phyloP scores from a whole-genome alignment of 1,140 invertebrate species.

The Formica exsecta region DNA sequence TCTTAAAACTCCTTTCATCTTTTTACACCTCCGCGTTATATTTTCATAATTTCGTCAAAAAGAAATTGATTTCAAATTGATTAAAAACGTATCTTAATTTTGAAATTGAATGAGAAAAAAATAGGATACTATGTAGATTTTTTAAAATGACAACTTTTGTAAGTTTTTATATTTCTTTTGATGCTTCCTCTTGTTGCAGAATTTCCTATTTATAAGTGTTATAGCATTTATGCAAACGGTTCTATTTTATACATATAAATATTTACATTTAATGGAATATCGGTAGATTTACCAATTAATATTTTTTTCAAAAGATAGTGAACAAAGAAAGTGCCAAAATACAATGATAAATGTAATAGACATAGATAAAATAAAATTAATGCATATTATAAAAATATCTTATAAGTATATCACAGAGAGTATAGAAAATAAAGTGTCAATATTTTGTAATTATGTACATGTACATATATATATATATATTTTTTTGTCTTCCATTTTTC shows the following conservation, averaged over 20 bases:
- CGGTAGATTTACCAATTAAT: not conserved
- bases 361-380: not conserved
- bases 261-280: slow-evolving; percentile 11
- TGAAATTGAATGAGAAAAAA: not conserved
- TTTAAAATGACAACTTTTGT: slow-evolving; percentile 2
- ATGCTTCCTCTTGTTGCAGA: not conserved
- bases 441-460: no score
- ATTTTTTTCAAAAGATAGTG: not conserved
- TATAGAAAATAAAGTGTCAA: not conserved
- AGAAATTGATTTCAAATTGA: not conserved
- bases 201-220: not conserved
- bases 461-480: no score
- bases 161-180: not conserved
- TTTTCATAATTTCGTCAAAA: not conserved
- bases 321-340: not conserved
- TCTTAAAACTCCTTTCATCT: not conserved
- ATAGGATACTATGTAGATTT: not conserved
- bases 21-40: not conserved
- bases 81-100: not conserved
- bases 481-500: no score
- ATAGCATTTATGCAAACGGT: not conserved
- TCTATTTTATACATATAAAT: not conserved
- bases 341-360: slow-evolving; percentile 9
- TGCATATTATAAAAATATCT: not conserved
- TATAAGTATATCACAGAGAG: not conserved